Evolutionary conservation across 2,113 vertebrate species (phyloP).

Genomic region (Rafetus swinhoei): DNA sequence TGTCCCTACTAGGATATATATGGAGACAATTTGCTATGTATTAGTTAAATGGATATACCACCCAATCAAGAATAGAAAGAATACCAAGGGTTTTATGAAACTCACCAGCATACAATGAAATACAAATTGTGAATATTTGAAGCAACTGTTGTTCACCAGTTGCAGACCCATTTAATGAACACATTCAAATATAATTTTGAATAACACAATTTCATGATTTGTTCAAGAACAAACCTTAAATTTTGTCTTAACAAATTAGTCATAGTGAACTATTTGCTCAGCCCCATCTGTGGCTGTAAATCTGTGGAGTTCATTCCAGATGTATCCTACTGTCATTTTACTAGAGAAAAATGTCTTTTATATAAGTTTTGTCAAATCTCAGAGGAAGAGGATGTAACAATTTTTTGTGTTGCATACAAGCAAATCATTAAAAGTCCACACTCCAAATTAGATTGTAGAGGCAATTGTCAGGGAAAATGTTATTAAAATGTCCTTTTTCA

Average conservation of each 20-base stretch:
- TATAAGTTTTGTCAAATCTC: conserved; percentile 13
- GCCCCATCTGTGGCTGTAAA: conserved; percentile 37
- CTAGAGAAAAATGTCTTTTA: background rate
- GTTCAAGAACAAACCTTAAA: conserved; percentile 33
- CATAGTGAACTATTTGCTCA: conserved; percentile 57
- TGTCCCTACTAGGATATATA: background rate
- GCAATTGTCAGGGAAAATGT: background rate
- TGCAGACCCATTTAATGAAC: background rate
- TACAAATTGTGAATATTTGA: background rate
- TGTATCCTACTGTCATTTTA: conserved; percentile 22
- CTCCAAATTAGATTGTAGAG: background rate
- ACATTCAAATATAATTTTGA: background rate
- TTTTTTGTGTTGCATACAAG: conserved; percentile 9
- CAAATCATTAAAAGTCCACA: background rate
- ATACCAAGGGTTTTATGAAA: background rate
- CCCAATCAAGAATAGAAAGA: background rate
- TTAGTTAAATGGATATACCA: background rate
- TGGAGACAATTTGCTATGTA: background rate
- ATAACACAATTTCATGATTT: conserved; percentile 26
- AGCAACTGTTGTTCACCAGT: background rate
- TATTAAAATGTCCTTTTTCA: background rate
- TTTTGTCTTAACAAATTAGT: conserved; percentile 57
- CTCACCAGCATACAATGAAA: background rate
- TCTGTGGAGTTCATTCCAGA: conserved; percentile 29
- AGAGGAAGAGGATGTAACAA: background rate